These are phyloP conservation scores for Troides aeacus DNA, from an alignment of 2,888 invertebrate genomes.

Conservation along the genomic window DNA sequence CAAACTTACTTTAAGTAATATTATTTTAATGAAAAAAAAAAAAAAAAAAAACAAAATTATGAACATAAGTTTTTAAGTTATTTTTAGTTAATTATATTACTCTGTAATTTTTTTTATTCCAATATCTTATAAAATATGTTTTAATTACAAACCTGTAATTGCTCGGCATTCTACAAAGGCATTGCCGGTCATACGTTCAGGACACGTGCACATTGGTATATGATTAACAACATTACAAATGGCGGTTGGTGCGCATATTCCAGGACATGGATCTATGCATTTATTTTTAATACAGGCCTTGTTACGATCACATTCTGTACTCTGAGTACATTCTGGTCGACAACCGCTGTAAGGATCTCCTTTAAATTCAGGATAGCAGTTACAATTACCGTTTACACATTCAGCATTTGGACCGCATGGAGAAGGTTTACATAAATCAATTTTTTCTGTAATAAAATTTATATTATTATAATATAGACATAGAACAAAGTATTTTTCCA, in stretches of 20 bases:
- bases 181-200: conserved; percentile 83
- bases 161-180: conserved; percentile 83
- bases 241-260: conserved; percentile 88
- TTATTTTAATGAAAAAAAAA: neutral
- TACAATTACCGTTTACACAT: conserved; percentile 84
- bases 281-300: conserved; percentile 86
- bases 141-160: conserved; percentile 61
- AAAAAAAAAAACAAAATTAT: neutral
- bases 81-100: too few species aligned
- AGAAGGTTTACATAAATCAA: conserved; percentile 83
- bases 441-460: conserved; percentile 51
- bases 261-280: conserved; percentile 88
- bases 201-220: conserved; percentile 81
- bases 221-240: conserved; percentile 85
- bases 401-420: conserved; percentile 87
- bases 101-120: too few species aligned
- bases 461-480: neutral
- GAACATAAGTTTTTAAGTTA: neutral
- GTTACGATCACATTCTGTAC: conserved; percentile 85
- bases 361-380: conserved; percentile 85
- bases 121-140: too few species aligned
- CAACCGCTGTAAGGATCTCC: conserved; percentile 89
- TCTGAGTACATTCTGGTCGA: conserved; percentile 89
- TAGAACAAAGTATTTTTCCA: too few species aligned
- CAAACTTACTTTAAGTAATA: neutral